phyloP scores from a whole-genome alignment of 2,797 vertebrate genomes.

The Onychomys torridus region DNA sequence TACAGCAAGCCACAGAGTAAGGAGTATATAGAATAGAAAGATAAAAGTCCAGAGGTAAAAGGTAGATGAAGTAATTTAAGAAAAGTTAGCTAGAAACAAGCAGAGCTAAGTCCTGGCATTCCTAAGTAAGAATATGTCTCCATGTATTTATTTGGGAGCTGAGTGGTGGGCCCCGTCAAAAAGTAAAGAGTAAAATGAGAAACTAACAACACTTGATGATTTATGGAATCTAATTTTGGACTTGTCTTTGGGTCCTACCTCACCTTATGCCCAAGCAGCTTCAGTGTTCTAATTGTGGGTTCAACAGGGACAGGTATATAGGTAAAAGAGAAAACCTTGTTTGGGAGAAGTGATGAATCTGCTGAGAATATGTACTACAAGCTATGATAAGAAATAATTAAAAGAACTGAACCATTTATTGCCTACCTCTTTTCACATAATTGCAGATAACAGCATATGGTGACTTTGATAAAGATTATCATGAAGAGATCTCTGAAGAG shows the following conservation, averaged over 20 bases:
- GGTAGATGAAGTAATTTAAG: no score
- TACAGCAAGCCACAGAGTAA: no score
- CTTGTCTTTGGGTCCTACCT: neutral
- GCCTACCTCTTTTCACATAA: neutral
- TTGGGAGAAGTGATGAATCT: neutral
- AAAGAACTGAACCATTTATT: neutral
- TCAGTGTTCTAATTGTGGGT: neutral
- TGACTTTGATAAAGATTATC: neutral
- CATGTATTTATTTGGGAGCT: no score
- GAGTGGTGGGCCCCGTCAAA: no score
- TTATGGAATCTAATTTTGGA: neutral
- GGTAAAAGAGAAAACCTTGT: neutral
- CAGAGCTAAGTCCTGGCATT: no score
- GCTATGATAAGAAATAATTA: neutral
- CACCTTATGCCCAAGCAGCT: neutral
- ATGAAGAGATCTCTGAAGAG: neutral
- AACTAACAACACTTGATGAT: neutral
- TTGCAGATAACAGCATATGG: neutral
- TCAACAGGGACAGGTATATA: neutral
- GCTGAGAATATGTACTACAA: neutral
- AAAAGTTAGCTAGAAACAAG: no score
- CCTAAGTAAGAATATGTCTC: no score
- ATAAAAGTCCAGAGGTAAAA: no score
- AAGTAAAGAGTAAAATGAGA: no score
- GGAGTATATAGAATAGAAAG: no score